These are phyloP conservation scores for Phoebastria nigripes DNA, from an alignment of 2,797 vertebrate genomes.

Conservation along the genomic window DNA sequence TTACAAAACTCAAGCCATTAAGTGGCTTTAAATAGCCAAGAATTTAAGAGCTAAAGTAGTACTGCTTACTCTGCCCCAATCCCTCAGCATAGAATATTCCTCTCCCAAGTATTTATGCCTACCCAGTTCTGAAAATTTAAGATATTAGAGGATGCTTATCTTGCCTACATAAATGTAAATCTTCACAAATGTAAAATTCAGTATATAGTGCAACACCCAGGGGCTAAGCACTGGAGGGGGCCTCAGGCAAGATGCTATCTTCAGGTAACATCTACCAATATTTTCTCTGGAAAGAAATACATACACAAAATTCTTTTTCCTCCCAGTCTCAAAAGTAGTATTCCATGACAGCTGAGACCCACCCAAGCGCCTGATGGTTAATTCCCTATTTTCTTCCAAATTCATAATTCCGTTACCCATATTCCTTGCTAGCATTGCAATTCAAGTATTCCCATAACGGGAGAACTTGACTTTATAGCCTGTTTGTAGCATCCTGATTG, in stretches of 20 bases:
- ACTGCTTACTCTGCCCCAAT: fast-evolving
- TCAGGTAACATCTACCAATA: neutral
- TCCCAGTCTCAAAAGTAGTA: neutral
- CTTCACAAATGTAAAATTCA: neutral
- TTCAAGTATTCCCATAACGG: neutral
- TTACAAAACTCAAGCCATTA: neutral
- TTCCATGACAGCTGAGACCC: neutral
- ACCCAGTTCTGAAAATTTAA: neutral
- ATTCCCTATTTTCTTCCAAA: neutral
- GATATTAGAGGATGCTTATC: neutral
- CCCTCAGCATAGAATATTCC: neutral
- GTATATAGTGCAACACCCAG: neutral
- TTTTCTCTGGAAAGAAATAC: neutral
- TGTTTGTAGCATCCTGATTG: neutral
- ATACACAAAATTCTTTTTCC: neutral
- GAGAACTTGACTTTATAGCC: neutral
- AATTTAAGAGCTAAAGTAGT: neutral
- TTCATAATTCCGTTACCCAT: fast-evolving
- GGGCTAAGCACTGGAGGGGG: neutral
- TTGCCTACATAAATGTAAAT: fast-evolving
- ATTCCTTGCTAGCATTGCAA: neutral
- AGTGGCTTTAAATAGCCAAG: neutral
- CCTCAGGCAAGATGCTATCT: neutral
- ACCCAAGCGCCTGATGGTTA: neutral
- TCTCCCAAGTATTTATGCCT: neutral